Conservation (phyloP, 2,113 vertebrate genomes). For the Eptesicus fuscus region DNA sequence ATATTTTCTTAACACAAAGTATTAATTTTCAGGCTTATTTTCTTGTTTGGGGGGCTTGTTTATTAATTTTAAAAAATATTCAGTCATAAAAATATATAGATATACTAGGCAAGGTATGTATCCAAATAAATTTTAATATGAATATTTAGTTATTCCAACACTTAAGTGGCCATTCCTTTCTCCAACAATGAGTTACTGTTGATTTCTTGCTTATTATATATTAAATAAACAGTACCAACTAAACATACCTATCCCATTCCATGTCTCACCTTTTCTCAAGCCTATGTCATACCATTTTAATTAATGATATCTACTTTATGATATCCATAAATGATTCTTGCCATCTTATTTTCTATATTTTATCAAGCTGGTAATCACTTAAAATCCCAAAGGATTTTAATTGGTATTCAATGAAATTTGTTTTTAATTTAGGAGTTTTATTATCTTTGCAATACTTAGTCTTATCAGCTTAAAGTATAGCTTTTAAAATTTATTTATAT, state of each 20-base stretch:
- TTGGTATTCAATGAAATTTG: neutral
- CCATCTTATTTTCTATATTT: slow-evolving; percentile 4
- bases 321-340: neutral
- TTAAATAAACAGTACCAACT: neutral
- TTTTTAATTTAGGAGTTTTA: slow-evolving; percentile 13
- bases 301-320: neutral
- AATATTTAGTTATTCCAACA: neutral
- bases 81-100: neutral
- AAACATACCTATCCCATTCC: neutral
- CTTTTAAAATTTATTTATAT: neutral
- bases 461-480: neutral
- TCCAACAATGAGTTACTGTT: neutral
- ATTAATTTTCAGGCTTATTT: neutral
- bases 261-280: neutral
- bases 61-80: neutral
- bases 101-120: neutral
- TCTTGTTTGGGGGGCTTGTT: neutral
- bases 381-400: slow-evolving; percentile 21
- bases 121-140: neutral
- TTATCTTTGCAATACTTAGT: neutral
- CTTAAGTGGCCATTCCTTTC: neutral
- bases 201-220: neutral
- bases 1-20: neutral
- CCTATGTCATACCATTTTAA: neutral
- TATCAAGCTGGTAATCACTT: neutral